phyloP scores from a whole-genome alignment of 2,113 vertebrate genomes.

The Bettongia penicillata region DNA sequence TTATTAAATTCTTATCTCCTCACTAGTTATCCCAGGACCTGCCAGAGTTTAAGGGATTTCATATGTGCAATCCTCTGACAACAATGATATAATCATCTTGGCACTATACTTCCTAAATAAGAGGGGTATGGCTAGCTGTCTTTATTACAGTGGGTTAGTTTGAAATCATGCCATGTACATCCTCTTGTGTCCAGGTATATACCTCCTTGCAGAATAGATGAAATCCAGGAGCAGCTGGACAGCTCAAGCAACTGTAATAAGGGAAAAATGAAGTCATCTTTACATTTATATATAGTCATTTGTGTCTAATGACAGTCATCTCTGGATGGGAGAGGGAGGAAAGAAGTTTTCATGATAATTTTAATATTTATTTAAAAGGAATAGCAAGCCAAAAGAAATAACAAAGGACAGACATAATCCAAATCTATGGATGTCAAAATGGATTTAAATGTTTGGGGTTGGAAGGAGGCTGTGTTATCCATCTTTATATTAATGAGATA shows the following conservation, averaged over 20 bases:
- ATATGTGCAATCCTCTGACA: background rate
- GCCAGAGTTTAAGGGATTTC: background rate
- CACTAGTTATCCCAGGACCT: rapidly evolving
- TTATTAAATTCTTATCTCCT: constrained; percentile 42
- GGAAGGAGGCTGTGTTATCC: no score
- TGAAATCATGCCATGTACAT: background rate
- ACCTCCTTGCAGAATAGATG: background rate
- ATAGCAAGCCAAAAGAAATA: background rate
- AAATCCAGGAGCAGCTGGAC: background rate
- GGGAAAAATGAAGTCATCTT: background rate
- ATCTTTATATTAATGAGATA: background rate
- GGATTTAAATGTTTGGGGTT: no score
- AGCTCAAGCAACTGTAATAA: background rate
- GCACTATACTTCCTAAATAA: background rate
- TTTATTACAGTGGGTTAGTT: background rate
- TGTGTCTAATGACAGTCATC: background rate
- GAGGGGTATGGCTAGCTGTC: background rate
- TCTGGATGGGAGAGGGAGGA: background rate
- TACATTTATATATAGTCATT: background rate
- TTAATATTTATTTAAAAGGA: background rate
- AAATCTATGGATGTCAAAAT: background rate
- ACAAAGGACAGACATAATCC: background rate
- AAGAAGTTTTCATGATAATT: background rate
- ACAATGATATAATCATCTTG: background rate
- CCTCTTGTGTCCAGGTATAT: background rate